Evolutionary conservation across 2,797 vertebrate species (phyloP), one percentile per base, ranked within the genome.

Genomic region (Aythya fuligula): DNA sequence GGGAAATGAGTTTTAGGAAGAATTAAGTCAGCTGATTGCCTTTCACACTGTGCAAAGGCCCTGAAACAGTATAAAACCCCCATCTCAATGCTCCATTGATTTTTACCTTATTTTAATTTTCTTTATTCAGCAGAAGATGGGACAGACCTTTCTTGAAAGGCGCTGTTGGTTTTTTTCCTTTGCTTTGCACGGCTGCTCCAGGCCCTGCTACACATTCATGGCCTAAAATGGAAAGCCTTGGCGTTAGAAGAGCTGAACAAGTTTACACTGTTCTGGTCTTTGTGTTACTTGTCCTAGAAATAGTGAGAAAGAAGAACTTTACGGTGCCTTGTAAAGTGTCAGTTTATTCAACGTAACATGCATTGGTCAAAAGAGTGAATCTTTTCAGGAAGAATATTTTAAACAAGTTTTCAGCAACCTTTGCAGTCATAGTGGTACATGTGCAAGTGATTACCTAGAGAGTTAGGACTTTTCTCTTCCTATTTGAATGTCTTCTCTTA

Each of bases 141-240:
- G n/a, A 53, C 70, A 32, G 34, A 17, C 60, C 34, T 53, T 57
- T 74, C 41, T 91, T 41, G 86, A 41, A 61, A 85, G 57, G 21
- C 11, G 1, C 28, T 78, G 32, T 85, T 20, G 65, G 4, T 47
- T 66, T 84, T 81, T 81, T 88, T 69, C 5, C 16, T 91, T 9
- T 62, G 22, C 66, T 88, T 84, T 85, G 60, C 28, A 36, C 0
- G 0, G 56, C 86, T 82, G 43, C 67, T 79, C 9, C 64, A 78
- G 70, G 57, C 73, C 16, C 51, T 79, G 56, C 74, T 47, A 8
- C 47, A 16, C 73, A 24, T 81, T 90, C 71, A 51, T 91, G 71
- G 84, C 94, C 90, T 96, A 95, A 94, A 96, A 92, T 90, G 90
- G 85, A 81, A 93, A 93, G 84, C 28, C 28, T 90, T 87, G 14